Evolutionary conservation across 2,888 invertebrate genomes (phyloP).

Genomic region (Therioaphis trifolii): DNA sequence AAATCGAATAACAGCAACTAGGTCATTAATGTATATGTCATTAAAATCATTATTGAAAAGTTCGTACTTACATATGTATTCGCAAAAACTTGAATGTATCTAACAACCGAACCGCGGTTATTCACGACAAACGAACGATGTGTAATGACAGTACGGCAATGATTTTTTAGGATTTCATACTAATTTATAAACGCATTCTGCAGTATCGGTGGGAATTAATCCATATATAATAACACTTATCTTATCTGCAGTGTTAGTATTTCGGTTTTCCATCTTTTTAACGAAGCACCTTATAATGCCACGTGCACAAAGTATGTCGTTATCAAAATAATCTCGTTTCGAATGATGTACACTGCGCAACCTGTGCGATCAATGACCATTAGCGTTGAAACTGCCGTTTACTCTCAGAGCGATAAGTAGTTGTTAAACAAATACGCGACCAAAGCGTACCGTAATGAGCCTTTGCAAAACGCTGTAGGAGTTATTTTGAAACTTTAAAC

Average conservation of each 20-base stretch:
- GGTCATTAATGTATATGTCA: too few relatives aligned
- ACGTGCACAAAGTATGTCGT: neutral
- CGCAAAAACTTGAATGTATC: neutral
- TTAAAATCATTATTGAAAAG: neutral
- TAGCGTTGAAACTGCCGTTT: too few relatives aligned
- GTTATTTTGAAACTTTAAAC: too few relatives aligned
- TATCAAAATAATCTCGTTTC: neutral
- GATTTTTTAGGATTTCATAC: neutral
- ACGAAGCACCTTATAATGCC: neutral
- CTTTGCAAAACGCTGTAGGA: too few relatives aligned
- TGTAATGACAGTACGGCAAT: neutral
- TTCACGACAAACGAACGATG: neutral
- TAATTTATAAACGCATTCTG: neutral
- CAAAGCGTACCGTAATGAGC: too few relatives aligned
- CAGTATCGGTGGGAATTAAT: neutral
- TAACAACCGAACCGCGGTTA: neutral
- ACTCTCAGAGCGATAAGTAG: too few relatives aligned
- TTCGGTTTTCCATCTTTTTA: neutral
- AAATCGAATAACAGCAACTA: too few relatives aligned
- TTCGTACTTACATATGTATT: neutral
- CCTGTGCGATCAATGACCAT: too few relatives aligned
- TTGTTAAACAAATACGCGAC: too few relatives aligned
- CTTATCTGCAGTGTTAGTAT: neutral
- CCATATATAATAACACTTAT: neutral
- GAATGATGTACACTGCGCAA: too few relatives aligned